Conservation (phyloP, 2,797 vertebrate species). For the Discoglossus pictus region DNA sequence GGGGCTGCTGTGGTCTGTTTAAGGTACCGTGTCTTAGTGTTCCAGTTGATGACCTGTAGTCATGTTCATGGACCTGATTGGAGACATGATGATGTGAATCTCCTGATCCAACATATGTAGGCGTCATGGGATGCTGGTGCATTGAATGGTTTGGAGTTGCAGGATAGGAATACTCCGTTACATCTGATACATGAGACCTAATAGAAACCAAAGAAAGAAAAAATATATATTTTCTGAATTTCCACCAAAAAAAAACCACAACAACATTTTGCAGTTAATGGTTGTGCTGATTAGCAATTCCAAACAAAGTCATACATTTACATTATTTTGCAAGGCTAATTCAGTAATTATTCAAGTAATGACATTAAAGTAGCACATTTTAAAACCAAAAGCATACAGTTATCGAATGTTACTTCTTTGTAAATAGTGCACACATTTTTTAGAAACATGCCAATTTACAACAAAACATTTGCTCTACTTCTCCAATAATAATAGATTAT, state of each 20-base stretch:
- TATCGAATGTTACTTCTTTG: too few species aligned
- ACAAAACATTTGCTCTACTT: too few species aligned
- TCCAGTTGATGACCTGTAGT: constrained; percentile 76
- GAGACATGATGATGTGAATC: constrained; percentile 64
- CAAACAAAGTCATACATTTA: constrained; percentile 1
- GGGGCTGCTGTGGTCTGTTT: constrained; percentile 88
- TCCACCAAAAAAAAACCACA: neutral
- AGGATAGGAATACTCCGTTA: constrained; percentile 85
- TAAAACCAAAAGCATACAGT: too few species aligned
- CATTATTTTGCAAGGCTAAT: too few species aligned
- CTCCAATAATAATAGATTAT: too few species aligned
- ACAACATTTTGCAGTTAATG: too few species aligned
- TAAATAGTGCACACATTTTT: too few species aligned
- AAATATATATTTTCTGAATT: neutral
- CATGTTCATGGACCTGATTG: constrained; percentile 78
- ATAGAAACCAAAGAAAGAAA: constrained; percentile 5
- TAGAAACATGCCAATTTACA: too few species aligned
- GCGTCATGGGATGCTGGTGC: constrained; percentile 80
- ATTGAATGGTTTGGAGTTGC: constrained; percentile 88
- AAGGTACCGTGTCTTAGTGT: constrained; percentile 82
- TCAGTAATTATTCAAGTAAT: too few species aligned
- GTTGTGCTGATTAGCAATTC: too few species aligned
- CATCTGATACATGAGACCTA: constrained; percentile 86
- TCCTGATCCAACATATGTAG: constrained; percentile 71
- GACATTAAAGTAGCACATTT: too few species aligned